These are phyloP conservation scores for Leucosticte australis DNA, from an alignment of 2,113 vertebrate species.

Conservation along the genomic window DNA sequence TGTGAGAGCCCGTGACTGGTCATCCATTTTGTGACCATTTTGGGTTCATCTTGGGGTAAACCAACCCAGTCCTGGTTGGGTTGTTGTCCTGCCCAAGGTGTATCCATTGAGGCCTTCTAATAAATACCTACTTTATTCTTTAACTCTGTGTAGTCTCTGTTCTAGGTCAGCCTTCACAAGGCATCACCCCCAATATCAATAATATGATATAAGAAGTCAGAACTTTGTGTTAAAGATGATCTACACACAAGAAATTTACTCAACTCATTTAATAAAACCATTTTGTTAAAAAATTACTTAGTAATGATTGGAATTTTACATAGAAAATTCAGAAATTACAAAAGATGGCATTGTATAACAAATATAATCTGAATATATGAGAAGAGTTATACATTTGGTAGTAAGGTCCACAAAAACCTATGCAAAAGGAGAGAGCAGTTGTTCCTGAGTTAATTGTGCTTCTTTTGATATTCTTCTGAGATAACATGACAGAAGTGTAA, in stretches of 20 bases:
- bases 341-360: constrained; percentile 64
- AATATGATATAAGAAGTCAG: not conserved
- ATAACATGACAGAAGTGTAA: not conserved
- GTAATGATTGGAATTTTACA: constrained; percentile 45
- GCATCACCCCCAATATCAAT: not conserved
- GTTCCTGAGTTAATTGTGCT: constrained; percentile 11
- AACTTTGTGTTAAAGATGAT: not conserved
- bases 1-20: not conserved
- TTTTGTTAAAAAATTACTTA: constrained; percentile 43
- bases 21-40: not conserved
- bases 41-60: not conserved
- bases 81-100: not conserved
- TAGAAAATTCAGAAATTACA: constrained; percentile 61
- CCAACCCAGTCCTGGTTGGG: not conserved
- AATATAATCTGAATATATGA: constrained; percentile 36
- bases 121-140: not conserved
- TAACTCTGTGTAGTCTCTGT: not conserved
- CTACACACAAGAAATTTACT: constrained; percentile 7
- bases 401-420: not conserved
- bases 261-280: constrained; percentile 55
- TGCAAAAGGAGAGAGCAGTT: not conserved
- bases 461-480: not conserved
- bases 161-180: not conserved
- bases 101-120: not conserved
- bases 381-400: not conserved